Evolutionary conservation across 2,797 vertebrate species (phyloP).

Genomic region (Rousettus madagascariensis): DNA sequence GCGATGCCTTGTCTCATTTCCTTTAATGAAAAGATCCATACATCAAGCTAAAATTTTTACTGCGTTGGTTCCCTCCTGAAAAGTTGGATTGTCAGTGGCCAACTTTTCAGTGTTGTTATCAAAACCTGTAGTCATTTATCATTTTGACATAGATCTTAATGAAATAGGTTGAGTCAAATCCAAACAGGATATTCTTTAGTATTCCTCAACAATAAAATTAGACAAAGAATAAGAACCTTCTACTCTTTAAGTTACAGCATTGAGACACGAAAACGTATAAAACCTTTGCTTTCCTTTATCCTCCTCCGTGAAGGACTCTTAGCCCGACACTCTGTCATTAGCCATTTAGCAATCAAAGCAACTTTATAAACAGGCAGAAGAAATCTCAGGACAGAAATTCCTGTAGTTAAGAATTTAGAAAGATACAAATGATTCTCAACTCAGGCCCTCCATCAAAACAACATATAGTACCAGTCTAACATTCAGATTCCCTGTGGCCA

Average conservation of each 20-base stretch:
- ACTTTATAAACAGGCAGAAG: background rate
- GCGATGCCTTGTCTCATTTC: background rate
- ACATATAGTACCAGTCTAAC: background rate
- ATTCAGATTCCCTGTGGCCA: background rate
- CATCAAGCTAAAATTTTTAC: background rate
- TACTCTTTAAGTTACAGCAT: background rate
- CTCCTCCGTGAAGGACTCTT: background rate
- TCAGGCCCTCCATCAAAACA: background rate
- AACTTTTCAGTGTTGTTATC: background rate
- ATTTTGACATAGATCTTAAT: background rate
- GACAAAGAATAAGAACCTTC: background rate
- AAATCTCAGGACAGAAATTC: slow-evolving; percentile 10
- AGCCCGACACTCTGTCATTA: background rate
- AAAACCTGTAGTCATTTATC: background rate
- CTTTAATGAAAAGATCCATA: background rate
- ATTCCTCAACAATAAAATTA: background rate
- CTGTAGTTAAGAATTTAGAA: background rate
- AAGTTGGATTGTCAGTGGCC: background rate
- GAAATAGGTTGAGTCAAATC: background rate
- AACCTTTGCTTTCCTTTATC: background rate
- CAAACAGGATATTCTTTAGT: background rate
- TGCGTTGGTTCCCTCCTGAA: background rate
- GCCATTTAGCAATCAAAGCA: background rate
- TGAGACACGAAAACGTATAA: background rate
- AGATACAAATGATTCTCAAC: background rate